Evolutionary conservation across 2,888 invertebrate genomes (phyloP), one percentile per base, ranked within the genome.

Genomic region (Cataglyphis cursor): DNA sequence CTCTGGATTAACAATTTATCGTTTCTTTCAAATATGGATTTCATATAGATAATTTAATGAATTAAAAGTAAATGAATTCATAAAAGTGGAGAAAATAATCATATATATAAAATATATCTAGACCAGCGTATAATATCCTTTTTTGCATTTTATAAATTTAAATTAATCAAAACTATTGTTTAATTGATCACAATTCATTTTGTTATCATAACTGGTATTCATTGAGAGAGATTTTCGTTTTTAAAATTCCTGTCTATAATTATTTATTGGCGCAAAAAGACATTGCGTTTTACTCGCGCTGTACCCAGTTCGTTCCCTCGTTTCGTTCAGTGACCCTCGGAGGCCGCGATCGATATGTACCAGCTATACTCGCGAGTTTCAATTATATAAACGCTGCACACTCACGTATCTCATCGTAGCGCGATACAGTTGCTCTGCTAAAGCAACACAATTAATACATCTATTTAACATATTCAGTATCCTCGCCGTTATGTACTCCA

Each of bases 301-400:
- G 31, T 41, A 21, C 24, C 38, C 41, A 54, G 35, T 65, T 65
- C 75, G 54, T 76, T 70, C 41, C 31, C 70, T 70, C 78, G 72
- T 66, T 78, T 82, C 85, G 89, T 90, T 90, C 89, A 87, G 85
- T 90, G 89, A 90, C 90, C 89, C 86, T 87, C 75, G 72, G 57
- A 59, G 74, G 85, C 68, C 84, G 48, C 85, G 90, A 87, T 90
- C 89, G 89, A 90, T 89, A 89, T 87, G 74, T 59, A 73, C 57
- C 66, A 59, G 61, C 59, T 51, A 80, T 59, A 68, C 31, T 62
- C 51, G 65, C 75, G 35, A 57, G 70, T 70, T 59, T 70, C 78
- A 80, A 80, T 80, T 80, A 80, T 80, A 80, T 80, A 80, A 70
- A 80, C 72, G 78, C 57, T 24, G 78, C 21, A 24, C 59, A 24